Evolutionary conservation across 2,797 vertebrate species (phyloP).

Genomic region (Cyclopterus lumpus): DNA sequence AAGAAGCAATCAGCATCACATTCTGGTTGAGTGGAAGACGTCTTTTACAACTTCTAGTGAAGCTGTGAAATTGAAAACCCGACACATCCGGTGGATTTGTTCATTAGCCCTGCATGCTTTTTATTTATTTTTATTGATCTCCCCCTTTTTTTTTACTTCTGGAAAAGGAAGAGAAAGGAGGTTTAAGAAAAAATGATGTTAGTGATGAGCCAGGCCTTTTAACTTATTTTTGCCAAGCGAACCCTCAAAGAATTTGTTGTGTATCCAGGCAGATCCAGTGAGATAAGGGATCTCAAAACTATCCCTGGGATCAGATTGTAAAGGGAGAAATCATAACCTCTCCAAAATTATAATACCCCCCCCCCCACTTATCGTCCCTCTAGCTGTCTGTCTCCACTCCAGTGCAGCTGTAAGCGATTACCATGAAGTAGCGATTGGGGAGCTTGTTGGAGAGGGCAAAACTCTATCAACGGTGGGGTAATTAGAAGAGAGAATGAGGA

Average conservation of each 20-base stretch:
- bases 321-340: slow-evolving; percentile 59
- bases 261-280: slow-evolving; percentile 47
- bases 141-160: slow-evolving; percentile 32
- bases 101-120: slow-evolving; percentile 52
- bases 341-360: slow-evolving; percentile 42
- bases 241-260: slow-evolving; percentile 9
- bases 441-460: slow-evolving; percentile 65
- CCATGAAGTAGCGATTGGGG: slow-evolving; percentile 67
- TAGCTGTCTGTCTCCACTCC: slow-evolving; percentile 61
- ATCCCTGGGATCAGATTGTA: slow-evolving; percentile 52
- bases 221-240: no score
- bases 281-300: slow-evolving; percentile 37
- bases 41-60: slow-evolving; percentile 63
- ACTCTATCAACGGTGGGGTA: slow-evolving; percentile 56
- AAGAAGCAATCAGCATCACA: slow-evolving; percentile 76
- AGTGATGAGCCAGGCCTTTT: slow-evolving; percentile 22
- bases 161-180: slow-evolving; percentile 26
- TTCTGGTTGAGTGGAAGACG: slow-evolving; percentile 69
- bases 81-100: slow-evolving; percentile 67
- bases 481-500: slow-evolving; percentile 57
- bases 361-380: background rate
- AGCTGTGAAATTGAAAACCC: slow-evolving; percentile 58
- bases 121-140: background rate
- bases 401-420: slow-evolving; percentile 78
- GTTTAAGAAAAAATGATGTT: background rate